These are phyloP conservation scores for Vandiemenella viatica DNA, from an alignment of 2,888 invertebrate genomes.

Conservation along the genomic window DNA sequence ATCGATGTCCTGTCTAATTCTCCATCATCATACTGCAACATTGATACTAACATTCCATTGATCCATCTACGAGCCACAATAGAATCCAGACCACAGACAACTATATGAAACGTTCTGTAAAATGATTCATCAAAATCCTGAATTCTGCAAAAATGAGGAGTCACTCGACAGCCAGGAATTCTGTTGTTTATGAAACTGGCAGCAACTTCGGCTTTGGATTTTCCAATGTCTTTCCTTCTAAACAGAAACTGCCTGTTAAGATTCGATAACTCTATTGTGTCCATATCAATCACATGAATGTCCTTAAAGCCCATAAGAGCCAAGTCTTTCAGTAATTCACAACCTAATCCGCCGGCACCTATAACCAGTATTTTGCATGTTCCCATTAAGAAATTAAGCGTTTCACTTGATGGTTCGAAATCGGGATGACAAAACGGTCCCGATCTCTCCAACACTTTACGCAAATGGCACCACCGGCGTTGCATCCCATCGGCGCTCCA, in stretches of 20 bases:
- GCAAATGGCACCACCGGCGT: constrained; percentile 60
- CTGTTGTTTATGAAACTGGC: constrained; percentile 86
- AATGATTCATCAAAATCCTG: constrained; percentile 85
- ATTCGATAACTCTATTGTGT: constrained; percentile 96
- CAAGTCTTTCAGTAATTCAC: constrained; percentile 91
- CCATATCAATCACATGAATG: constrained; percentile 97
- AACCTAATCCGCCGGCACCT: constrained; percentile 96
- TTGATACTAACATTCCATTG: constrained; percentile 76
- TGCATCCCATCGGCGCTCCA: constrained; percentile 9
- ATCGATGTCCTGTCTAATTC: constrained; percentile 53
- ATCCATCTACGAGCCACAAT: constrained; percentile 95
- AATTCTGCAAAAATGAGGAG: constrained; percentile 80
- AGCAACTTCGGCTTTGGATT: constrained; percentile 89
- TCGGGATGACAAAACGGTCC: constrained; percentile 90
- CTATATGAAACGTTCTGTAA: constrained; percentile 82
- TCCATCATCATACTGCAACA: constrained; percentile 65
- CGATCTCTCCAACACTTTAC: constrained; percentile 72
- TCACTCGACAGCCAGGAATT: constrained; percentile 74
- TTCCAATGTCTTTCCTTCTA: constrained; percentile 83
- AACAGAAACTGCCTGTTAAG: constrained; percentile 97
- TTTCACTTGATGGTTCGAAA: constrained; percentile 75
- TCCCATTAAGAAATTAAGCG: constrained; percentile 66
- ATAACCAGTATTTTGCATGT: constrained; percentile 77
- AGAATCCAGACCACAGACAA: constrained; percentile 95
- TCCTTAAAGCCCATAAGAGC: constrained; percentile 89